Percentiles rank a stretch among this genome's conserved stretches.
Conservation (phyloP, 1,140 invertebrate species). For the Lepidurus apus region DNA sequence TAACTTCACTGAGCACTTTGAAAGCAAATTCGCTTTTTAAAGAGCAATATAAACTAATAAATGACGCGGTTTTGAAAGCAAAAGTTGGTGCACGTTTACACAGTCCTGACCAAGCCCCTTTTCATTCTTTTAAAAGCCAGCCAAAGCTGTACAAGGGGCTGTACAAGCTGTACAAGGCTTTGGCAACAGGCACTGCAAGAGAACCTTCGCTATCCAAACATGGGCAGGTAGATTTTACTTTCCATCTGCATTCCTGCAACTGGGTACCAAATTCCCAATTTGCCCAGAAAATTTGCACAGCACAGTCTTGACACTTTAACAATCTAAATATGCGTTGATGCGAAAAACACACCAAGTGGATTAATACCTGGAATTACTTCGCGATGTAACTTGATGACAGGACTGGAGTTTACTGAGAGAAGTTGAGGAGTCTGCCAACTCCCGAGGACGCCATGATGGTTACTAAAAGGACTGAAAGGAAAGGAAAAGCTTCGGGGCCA, state of each 20-base stretch:
- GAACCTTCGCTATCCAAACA: slow-evolving; percentile 8
- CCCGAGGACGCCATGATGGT: slow-evolving; percentile 7
- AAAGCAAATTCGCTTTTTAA: neutral
- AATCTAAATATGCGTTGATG: neutral
- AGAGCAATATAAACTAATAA: neutral
- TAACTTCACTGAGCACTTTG: neutral
- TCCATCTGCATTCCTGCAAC: neutral
- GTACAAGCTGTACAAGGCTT: too few species aligned
- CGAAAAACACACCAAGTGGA: neutral
- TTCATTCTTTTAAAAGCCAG: neutral
- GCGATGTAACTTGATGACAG: neutral
- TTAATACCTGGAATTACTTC: neutral
- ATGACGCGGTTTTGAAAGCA: neutral
- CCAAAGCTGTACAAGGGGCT: neutral
- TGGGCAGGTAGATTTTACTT: neutral
- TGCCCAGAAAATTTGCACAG: neutral
- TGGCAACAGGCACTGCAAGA: neutral
- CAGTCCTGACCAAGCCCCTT: neutral
- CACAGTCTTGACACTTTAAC: neutral
- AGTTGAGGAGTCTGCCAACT: neutral
- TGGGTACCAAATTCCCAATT: neutral
- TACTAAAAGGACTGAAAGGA: slow-evolving; percentile 15
- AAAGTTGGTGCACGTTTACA: neutral
- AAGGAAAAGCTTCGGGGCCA: slow-evolving; percentile 20
- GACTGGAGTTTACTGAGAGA: neutral